A percentile compares a stretch with the other conserved stretches of the same genome.
Evolutionary conservation across 2,113 vertebrate genomes (phyloP).

Genomic region (Pica pica): DNA sequence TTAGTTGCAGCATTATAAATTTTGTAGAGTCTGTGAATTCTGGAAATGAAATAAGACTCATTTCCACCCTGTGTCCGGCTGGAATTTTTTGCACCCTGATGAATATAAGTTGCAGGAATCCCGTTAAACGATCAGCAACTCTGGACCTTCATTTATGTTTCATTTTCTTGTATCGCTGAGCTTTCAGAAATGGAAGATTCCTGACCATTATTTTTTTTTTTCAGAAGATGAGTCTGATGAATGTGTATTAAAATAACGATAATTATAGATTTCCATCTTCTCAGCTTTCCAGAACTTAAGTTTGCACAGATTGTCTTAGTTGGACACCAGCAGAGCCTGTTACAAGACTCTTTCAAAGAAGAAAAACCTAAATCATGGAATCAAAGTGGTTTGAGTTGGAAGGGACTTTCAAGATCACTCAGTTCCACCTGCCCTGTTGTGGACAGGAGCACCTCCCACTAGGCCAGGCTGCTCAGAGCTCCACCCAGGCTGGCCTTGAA

Average conservation of each 20-base stretch:
- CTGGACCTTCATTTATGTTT: neutral
- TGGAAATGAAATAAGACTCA: neutral
- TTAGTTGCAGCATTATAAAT: neutral
- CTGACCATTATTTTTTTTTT: neutral
- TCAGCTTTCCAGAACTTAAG: neutral
- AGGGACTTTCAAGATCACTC: neutral
- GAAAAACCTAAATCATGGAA: neutral
- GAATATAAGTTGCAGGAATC: neutral
- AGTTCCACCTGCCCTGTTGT: neutral
- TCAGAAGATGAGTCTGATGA: neutral
- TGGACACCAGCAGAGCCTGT: neutral
- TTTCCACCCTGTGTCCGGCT: fast-evolving
- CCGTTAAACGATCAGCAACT: neutral
- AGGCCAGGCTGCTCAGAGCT: neutral
- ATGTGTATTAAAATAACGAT: neutral
- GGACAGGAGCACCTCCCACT: neutral
- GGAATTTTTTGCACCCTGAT: neutral
- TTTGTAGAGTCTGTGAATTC: neutral
- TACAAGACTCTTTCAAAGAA: neutral
- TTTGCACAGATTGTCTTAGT: neutral
- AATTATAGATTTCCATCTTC: neutral
- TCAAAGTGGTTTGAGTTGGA: neutral
- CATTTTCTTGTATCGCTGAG: neutral
- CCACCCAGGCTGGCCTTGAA: neutral
- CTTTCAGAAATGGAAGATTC: neutral